Base-by-base conservation (phyloP, 2,888 invertebrate genomes). In the Campoplex nolae region DNA sequence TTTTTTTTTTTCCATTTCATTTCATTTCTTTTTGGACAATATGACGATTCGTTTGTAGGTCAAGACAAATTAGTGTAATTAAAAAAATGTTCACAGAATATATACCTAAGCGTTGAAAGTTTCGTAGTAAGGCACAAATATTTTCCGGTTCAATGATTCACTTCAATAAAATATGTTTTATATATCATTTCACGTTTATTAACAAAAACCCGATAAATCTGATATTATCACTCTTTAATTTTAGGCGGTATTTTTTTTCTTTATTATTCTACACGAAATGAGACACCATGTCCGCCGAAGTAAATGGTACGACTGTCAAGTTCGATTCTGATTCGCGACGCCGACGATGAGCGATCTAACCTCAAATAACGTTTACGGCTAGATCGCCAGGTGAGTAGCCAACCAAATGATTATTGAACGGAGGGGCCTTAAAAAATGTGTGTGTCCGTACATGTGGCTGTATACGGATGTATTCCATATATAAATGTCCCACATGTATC, bases 331-430 rank as follows among this genome's bases (percentile, higher is more conserved):
- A 85, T 84, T 83, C 84, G 84, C 87, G 87, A 85, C 84, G 87
- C 83, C 75, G 79, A 83, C 78, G 86, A 78, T 68, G 77, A 83
- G 42, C 71, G 79, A 80, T 83, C 84, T 87, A 87, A 87, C 87
- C 87, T 87, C 84, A 87, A 87, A 87, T 71, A 84, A 79, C 87
- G 84, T 81, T 87, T 87, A 83, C 87, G 84, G 74, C 77, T 83
- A 79, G 79, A 87, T 83, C 83, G 87, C 87, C 84, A 87, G 87
- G 87, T 87, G 87, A 87, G 84, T 85, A 87, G 87, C 87, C 87
- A 87, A 85, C 87, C 87, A 87, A 87, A 87, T 87, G 87, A 87
- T 87, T 87, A 87, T 87, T 87, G 87, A 87, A 87, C 87, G 87
- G 76, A 79, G 84, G 82, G 83, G 83, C 83, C 77, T 54, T 56